A percentile compares a stretch with the other conserved stretches of the same genome.
Conservation (phyloP, 2,113 vertebrate genomes). For the Tenrec ecaudatus region DNA sequence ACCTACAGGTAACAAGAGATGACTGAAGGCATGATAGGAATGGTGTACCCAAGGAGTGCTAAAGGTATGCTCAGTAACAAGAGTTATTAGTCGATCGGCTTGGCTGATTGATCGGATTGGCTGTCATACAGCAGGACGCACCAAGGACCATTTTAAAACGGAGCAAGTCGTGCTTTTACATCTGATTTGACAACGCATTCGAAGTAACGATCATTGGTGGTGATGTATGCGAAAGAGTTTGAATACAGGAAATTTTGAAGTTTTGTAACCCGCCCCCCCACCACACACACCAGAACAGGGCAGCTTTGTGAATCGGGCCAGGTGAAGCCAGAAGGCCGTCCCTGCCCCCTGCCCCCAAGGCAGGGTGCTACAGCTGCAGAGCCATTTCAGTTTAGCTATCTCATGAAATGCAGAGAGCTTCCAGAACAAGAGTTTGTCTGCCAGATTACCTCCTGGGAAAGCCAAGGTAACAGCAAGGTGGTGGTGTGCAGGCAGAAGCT, state of each 20-base stretch:
- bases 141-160: not conserved
- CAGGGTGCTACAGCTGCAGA: not conserved
- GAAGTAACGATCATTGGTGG: slow-evolving; percentile 23
- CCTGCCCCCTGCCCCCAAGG: not conserved
- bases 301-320: slow-evolving; percentile 46
- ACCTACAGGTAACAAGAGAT: slow-evolving; percentile 48
- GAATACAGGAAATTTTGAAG: slow-evolving; percentile 55
- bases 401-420: slow-evolving; percentile 43
- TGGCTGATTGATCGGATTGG: slow-evolving; percentile 8
- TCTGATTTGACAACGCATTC: slow-evolving; percentile 41
- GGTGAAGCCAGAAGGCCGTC: not conserved
- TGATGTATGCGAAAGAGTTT: slow-evolving; percentile 43
- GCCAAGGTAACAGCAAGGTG: not conserved
- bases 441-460: slow-evolving; percentile 50
- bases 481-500: slow-evolving; percentile 24
- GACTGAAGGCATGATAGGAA: slow-evolving; percentile 16
- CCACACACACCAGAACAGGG: slow-evolving; percentile 45
- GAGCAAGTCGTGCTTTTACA: slow-evolving; percentile 18
- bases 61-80: slow-evolving; percentile 5
- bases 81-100: slow-evolving; percentile 27
- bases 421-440: slow-evolving; percentile 53
- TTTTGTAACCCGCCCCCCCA: slow-evolving; percentile 35
- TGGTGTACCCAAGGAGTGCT: slow-evolving; percentile 14
- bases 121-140: not conserved
- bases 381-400: slow-evolving; percentile 56